Percentiles rank a stretch among this genome's conserved stretches.
Conservation (phyloP, 2,797 vertebrate genomes). For the Eptatretus atami region DNA sequence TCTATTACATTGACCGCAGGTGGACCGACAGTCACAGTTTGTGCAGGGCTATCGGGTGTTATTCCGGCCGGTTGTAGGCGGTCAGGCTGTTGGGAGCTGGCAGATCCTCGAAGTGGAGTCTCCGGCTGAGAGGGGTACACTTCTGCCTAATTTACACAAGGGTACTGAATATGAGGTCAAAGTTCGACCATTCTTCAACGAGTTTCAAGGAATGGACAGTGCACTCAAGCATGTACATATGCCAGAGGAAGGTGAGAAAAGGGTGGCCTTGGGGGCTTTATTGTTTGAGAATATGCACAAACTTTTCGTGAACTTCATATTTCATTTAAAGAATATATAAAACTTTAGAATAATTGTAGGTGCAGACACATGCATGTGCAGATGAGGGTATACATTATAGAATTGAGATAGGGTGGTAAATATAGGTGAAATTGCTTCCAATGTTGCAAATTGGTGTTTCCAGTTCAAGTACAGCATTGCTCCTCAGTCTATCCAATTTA, state of each 20-base stretch:
- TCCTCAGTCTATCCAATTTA: too few relatives aligned
- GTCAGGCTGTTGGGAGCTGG: conserved; percentile 37
- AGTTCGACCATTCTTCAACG: conserved; percentile 85
- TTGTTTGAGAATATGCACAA: conserved; percentile 8
- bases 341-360: too few relatives aligned
- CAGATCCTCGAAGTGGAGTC: conserved; percentile 65
- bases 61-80: conserved; percentile 55
- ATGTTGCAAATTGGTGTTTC: too few relatives aligned
- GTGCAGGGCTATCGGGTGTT: conserved; percentile 86
- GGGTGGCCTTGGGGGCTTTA: conserved; percentile 9
- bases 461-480: too few relatives aligned
- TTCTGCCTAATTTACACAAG: conserved; percentile 49
- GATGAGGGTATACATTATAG: too few relatives aligned
- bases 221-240: conserved; percentile 63
- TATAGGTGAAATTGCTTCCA: too few relatives aligned
- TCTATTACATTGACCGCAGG: conserved; percentile 18
- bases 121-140: conserved; percentile 41
- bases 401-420: too few relatives aligned
- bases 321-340: too few relatives aligned
- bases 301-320: too few relatives aligned
- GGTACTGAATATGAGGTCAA: conserved; percentile 82
- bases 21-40: conserved; percentile 85
- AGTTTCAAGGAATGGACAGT: conserved; percentile 94
- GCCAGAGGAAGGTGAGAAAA: conserved; percentile 50
- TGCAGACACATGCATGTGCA: too few relatives aligned